phyloP scores from a whole-genome alignment of 2,797 vertebrate genomes.

The Notamacropus eugenii region DNA sequence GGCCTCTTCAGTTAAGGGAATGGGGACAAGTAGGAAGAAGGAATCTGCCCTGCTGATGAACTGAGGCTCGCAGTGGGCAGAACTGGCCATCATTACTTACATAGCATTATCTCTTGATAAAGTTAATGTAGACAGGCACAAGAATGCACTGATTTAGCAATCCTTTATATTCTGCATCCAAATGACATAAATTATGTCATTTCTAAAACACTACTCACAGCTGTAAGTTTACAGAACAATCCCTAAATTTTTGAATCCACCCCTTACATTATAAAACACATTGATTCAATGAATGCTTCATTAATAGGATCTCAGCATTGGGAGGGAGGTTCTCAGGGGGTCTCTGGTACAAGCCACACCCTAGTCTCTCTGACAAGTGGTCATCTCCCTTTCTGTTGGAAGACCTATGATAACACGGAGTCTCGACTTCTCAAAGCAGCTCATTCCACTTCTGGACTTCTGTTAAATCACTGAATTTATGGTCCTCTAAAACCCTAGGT shows the following conservation, averaged over 20 bases:
- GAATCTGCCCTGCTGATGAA: too few species aligned
- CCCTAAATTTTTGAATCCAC: neutral
- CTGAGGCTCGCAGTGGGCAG: fast-evolving
- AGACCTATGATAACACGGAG: too few species aligned
- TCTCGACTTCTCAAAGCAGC: neutral
- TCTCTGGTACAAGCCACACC: neutral
- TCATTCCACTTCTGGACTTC: neutral
- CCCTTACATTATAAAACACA: neutral
- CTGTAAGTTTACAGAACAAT: conserved; percentile 1
- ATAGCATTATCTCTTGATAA: neutral
- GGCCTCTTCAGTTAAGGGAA: neutral
- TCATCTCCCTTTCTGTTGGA: too few species aligned
- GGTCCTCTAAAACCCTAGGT: neutral
- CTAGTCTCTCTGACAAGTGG: too few species aligned
- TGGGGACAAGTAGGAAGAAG: too few species aligned
- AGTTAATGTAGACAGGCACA: neutral
- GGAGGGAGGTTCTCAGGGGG: neutral
- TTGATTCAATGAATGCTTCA: conserved; percentile 24
- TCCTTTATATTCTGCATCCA: neutral
- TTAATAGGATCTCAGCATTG: neutral
- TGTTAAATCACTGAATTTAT: neutral
- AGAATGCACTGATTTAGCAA: neutral
- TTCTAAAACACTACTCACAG: neutral
- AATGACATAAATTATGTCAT: neutral
- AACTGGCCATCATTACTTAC: neutral